Evolutionary conservation across 2,797 vertebrate genomes (phyloP).

Genomic region (Falco berigora): DNA sequence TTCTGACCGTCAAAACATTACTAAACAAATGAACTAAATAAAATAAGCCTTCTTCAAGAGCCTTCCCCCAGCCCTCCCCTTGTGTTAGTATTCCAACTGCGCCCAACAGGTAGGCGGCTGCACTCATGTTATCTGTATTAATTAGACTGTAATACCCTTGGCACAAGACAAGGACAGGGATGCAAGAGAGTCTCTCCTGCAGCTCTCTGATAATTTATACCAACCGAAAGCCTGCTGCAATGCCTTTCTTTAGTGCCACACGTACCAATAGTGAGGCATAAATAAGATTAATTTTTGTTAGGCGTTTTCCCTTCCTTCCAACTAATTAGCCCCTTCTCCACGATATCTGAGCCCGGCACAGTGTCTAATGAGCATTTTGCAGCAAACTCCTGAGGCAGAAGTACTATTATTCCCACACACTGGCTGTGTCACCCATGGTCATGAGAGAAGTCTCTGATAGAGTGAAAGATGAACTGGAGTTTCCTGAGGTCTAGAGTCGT

Average conservation of each 20-base stretch:
- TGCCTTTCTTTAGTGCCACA: constrained; percentile 18
- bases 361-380: background rate
- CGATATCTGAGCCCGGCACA: background rate
- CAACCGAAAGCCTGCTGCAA: background rate
- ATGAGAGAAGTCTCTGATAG: background rate
- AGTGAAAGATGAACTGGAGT: background rate
- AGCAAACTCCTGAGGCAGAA: background rate
- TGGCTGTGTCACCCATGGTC: background rate
- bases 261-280: constrained; percentile 19
- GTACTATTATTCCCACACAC: background rate
- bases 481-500: background rate
- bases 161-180: constrained; percentile 60
- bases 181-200: constrained; percentile 41
- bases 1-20: constrained; percentile 57
- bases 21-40: constrained; percentile 60
- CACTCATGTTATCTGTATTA: constrained; percentile 61
- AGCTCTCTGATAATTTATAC: constrained; percentile 61
- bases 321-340: background rate
- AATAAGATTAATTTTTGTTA: constrained; percentile 44
- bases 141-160: constrained; percentile 64
- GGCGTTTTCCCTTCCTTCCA: background rate
- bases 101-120: constrained; percentile 56
- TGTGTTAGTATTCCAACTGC: constrained; percentile 35
- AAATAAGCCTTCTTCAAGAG: constrained; percentile 43
- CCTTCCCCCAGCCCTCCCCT: background rate